Evolutionary conservation across 2,888 invertebrate genomes (phyloP), one percentile per base, ranked within the genome.

Genomic region (Andrena flavipes): DNA sequence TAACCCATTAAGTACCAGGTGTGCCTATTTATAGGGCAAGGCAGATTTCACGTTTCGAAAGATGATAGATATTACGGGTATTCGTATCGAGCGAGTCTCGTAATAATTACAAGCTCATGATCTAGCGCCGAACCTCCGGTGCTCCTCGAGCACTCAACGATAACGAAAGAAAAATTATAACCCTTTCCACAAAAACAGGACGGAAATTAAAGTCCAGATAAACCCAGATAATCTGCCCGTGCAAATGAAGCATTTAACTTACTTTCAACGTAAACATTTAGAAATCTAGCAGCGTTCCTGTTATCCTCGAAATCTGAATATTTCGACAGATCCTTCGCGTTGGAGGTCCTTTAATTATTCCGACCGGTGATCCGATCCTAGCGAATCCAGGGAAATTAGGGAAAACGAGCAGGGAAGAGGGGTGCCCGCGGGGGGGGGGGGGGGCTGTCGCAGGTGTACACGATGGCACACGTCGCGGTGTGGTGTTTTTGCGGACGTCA

Each of bases 401-500:
- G 76, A 56, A 56, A 73, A 69, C 54, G 10, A 30, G 23, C 13
- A 23, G 76, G 35, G 20, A n/a, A 26, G 23, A 54, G 30, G 51
- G 51, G 64, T 70, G 54, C 54, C 60, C 54, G 30, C 5, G 30
- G 29, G 5, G 67, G 51, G n/a, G 35, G 23, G 48, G 67, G 49
- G 23, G 35, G 29, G 48, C 29, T 35, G 76, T 63, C 48, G 26
- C 20, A 74, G 64, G 8, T 35, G 49, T 62, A 75, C 67, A 76
- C 70, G 70, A 65, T 63, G 80, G 79, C 62, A 85, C 82, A 75
- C 73, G 85, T 42, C 69, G 62, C 64, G 78, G 48, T 71, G 54
- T 67, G 60, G 79, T 91, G 92, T 85, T 91, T 93, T 93, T 89
- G 93, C 92, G 73, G 77, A 91, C 92, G 93, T 93, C 93, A 93